These are phyloP conservation scores for Teinopalpus imperialis DNA, from an alignment of 2,888 invertebrate genomes.

Conservation along the genomic window DNA sequence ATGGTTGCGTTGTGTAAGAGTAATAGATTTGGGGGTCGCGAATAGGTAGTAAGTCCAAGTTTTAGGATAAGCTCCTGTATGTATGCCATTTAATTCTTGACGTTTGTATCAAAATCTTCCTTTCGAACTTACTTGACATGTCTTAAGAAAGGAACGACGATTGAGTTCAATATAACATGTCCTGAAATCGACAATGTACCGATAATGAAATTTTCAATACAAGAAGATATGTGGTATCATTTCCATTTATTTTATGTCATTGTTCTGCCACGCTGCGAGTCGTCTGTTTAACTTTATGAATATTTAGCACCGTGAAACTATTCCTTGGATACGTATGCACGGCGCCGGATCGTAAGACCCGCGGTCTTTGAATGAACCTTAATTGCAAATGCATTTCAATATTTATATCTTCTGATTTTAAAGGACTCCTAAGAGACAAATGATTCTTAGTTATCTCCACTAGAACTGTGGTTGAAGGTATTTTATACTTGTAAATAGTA, in stretches of 20 bases:
- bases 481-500: not conserved
- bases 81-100: no score
- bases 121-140: no score
- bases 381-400: slow-evolving; percentile 38
- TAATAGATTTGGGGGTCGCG: no score
- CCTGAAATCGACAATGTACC: no score
- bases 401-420: slow-evolving; percentile 25
- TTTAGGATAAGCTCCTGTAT: no score
- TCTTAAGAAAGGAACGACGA: no score
- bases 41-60: no score
- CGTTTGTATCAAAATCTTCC: no score
- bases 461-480: not conserved
- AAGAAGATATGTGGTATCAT: no score
- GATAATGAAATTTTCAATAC: no score
- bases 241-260: slow-evolving; percentile 35
- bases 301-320: slow-evolving; percentile 43
- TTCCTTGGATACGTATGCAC: slow-evolving; percentile 42
- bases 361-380: slow-evolving; percentile 29
- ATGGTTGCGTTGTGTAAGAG: no score
- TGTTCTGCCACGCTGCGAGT: slow-evolving; percentile 34
- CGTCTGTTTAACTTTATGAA: slow-evolving; percentile 48
- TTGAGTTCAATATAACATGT: no score
- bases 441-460: slow-evolving; percentile 6
- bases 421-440: slow-evolving; percentile 24
- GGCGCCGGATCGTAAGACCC: slow-evolving; percentile 32